Conservation (phyloP, 2,113 vertebrate species). For the Haplochromis burtoni region DNA sequence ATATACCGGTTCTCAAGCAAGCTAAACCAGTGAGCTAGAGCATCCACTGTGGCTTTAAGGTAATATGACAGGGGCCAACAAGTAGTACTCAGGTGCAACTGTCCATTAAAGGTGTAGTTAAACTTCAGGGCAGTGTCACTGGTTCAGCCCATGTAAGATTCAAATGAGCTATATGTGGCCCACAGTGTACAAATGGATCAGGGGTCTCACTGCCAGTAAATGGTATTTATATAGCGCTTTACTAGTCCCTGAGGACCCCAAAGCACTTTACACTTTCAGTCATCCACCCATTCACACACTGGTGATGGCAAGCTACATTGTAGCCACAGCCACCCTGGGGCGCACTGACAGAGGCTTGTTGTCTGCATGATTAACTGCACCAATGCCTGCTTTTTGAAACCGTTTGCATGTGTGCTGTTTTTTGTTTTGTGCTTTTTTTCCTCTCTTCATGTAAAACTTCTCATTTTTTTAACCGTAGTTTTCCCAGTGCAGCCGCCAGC, state of each 20-base stretch:
- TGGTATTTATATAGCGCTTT: no score
- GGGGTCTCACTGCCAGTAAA: not conserved
- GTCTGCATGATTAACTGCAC: not conserved
- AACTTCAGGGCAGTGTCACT: not conserved
- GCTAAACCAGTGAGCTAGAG: not conserved
- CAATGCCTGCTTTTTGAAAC: not conserved
- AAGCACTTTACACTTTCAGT: no score
- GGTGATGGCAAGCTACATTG: no score
- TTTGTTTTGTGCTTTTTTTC: not conserved
- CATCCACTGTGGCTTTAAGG: not conserved
- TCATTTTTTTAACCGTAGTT: constrained; percentile 29
- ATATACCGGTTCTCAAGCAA: not conserved
- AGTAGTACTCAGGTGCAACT: not conserved
- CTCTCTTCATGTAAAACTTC: not conserved
- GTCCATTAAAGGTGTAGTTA: not conserved
- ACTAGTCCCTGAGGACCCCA: no score
- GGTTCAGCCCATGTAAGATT: not conserved
- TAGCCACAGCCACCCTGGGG: no score
- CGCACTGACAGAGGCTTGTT: not conserved
- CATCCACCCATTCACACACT: no score
- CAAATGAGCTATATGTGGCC: not conserved
- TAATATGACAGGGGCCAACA: not conserved
- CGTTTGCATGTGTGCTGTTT: not conserved
- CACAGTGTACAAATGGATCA: not conserved
- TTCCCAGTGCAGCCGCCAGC: constrained; percentile 39